Evolutionary conservation across 2,113 vertebrate species (phyloP).

Genomic region (Zeus faber): DNA sequence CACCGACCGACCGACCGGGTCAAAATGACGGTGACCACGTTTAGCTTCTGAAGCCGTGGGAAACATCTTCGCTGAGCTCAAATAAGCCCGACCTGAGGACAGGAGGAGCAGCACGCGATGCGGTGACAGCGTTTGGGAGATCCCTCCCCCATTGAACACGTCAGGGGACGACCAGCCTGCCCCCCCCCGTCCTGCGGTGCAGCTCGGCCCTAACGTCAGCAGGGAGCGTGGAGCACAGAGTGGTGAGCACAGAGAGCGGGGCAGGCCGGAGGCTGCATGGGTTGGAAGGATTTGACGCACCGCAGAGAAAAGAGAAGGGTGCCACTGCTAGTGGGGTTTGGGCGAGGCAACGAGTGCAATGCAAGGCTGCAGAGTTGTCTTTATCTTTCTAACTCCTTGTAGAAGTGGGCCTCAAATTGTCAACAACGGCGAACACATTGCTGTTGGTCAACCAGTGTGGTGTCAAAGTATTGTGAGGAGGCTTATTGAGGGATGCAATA

Average conservation of each 20-base stretch:
- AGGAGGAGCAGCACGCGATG: conserved; percentile 20
- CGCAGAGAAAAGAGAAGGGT: conserved; percentile 47
- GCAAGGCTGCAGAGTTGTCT: conserved; percentile 24
- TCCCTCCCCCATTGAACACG: conserved; percentile 52
- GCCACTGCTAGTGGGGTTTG: conserved; percentile 40
- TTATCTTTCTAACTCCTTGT: no score
- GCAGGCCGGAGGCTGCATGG: conserved; percentile 69
- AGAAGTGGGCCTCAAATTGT: no score
- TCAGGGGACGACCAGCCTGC: conserved; percentile 57
- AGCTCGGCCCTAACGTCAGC: conserved; percentile 34
- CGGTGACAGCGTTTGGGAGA: conserved; percentile 59
- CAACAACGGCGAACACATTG: background rate
- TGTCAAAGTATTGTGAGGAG: background rate
- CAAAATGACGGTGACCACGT: background rate
- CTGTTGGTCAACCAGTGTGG: background rate
- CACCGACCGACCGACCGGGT: background rate
- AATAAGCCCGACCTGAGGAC: background rate
- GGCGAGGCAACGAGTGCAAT: background rate
- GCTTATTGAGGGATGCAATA: conserved; percentile 1
- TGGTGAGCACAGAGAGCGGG: conserved; percentile 54
- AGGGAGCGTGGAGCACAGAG: no score
- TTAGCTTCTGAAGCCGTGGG: no score
- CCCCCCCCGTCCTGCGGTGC: conserved; percentile 47
- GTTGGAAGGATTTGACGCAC: conserved; percentile 78
- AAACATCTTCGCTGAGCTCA: no score